Evolutionary conservation across 30 jellyfish, hydroid and myxozoan species (phyloP).

Genomic region (Aurelia aurita complex sp. Pacific): DNA sequence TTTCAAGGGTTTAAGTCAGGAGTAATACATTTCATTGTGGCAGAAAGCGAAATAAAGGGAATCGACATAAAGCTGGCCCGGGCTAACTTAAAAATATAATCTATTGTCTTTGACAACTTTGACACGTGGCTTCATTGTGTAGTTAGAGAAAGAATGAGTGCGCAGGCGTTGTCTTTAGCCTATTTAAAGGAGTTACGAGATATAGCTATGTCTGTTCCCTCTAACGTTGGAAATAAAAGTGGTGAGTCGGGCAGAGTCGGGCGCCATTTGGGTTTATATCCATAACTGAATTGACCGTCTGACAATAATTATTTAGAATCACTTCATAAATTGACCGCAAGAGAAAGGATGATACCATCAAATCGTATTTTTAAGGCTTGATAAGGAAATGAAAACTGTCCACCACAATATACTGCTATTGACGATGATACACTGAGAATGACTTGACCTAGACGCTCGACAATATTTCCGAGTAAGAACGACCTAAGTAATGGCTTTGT

Average conservation of each 20-base stretch:
- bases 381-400: constrained; percentile 27
- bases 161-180: too few species aligned
- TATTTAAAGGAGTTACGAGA: too few species aligned
- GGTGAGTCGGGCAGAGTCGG: neutral
- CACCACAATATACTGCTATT: constrained; percentile 13
- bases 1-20: too few species aligned
- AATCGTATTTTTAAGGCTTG: neutral
- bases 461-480: neutral
- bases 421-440: neutral
- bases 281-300: constrained; percentile 9
- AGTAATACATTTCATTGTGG: too few species aligned
- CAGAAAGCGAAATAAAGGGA: too few species aligned
- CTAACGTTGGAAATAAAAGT: neutral
- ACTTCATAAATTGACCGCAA: neutral
- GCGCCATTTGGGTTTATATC: constrained; percentile 10
- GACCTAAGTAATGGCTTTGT: too few species aligned
- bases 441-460: constrained; percentile 22
- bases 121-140: too few species aligned
- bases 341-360: neutral
- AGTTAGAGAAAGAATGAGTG: too few species aligned
- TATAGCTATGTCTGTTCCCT: too few species aligned
- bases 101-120: too few species aligned
- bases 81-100: too few species aligned
- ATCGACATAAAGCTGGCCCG: too few species aligned
- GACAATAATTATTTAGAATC: neutral